phyloP scores from a whole-genome alignment of 2,113 vertebrate species.

The human (Homo sapiens) region GRCh38 chr17:51939001-51939500 shows the following conservation, averaged over 20 bases:
- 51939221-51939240: background rate
- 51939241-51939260: background rate
- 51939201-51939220: background rate
- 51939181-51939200: background rate
- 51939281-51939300: background rate
- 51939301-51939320: background rate
- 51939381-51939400: background rate
- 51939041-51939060: background rate
- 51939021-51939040: background rate
- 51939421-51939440: background rate
- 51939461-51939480: background rate
- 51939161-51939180: background rate
- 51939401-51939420: background rate
- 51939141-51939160: background rate
- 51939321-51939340: background rate
- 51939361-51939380: background rate
- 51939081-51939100: background rate
- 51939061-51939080: background rate
- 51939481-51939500: background rate
- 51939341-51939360: conserved; percentile 25
- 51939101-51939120: background rate
- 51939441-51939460: background rate
- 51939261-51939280: background rate
- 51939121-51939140: background rate
- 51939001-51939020: background rate